phyloP scores from a whole-genome alignment of 2,888 invertebrate species.

The Trachelus tabidus region DNA sequence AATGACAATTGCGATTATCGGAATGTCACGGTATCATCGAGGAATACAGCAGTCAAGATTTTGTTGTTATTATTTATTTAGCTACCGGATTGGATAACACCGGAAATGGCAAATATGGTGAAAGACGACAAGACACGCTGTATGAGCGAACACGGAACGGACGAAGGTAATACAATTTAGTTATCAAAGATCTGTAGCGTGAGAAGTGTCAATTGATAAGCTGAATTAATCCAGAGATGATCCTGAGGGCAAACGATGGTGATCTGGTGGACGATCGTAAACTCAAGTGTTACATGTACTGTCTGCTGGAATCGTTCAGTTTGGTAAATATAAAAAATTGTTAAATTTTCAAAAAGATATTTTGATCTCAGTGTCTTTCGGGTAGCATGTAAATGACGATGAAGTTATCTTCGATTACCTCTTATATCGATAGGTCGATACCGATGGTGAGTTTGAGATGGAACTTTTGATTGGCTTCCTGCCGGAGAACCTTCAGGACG shows the following conservation, averaged over 20 bases:
- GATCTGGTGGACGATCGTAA: slow-evolving; percentile 39
- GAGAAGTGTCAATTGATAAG: no score
- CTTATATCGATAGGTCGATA: slow-evolving; percentile 46
- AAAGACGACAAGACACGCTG: slow-evolving; percentile 53
- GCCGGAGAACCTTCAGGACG: slow-evolving; percentile 43
- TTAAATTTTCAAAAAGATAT: not conserved
- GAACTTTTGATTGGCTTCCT: slow-evolving; percentile 55
- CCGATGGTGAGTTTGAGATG: slow-evolving; percentile 50
- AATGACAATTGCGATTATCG: not conserved
- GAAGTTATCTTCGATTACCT: no score
- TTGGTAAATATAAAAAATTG: slow-evolving; percentile 42
- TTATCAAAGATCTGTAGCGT: not conserved
- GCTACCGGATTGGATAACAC: slow-evolving; percentile 55
- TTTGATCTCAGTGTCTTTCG: no score
- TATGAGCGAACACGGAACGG: slow-evolving; percentile 56
- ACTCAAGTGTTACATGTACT: slow-evolving; percentile 60
- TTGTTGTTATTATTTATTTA: slow-evolving; percentile 23
- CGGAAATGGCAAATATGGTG: slow-evolving; percentile 55
- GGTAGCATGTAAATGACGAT: no score
- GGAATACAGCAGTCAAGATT: not conserved
- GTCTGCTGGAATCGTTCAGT: slow-evolving; percentile 55
- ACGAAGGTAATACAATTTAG: slow-evolving; percentile 46
- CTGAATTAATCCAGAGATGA: slow-evolving; percentile 35
- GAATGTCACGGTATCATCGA: not conserved
- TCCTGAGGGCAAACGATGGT: slow-evolving; percentile 51